Percentiles rank a stretch among this genome's conserved stretches.
phyloP scores from a whole-genome alignment of 2,113 vertebrate genomes.

The Perca fluviatilis region DNA sequence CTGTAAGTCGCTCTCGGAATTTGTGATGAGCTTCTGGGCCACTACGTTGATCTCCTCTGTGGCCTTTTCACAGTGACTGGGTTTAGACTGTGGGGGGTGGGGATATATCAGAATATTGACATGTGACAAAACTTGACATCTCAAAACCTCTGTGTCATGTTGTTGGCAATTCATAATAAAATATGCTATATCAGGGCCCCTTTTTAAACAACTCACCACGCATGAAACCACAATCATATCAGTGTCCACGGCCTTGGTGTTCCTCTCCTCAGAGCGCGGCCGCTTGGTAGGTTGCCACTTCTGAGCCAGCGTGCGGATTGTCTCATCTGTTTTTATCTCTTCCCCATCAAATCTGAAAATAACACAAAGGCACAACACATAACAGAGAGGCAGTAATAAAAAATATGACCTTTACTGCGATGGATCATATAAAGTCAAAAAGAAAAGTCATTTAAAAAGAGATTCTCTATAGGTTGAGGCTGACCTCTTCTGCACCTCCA shows the following conservation, averaged over 20 bases:
- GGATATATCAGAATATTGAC: not conserved
- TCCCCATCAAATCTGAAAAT: slow-evolving; percentile 92
- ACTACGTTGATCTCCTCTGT: slow-evolving; percentile 92
- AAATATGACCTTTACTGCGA: not conserved
- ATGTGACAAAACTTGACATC: not conserved
- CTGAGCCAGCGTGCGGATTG: slow-evolving; percentile 92
- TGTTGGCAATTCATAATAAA: not conserved
- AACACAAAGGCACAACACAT: not conserved
- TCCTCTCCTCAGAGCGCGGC: slow-evolving; percentile 89
- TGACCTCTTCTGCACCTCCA: slow-evolving; percentile 96
- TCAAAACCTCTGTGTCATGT: not conserved
- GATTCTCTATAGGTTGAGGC: not conserved
- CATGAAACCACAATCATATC: slow-evolving; percentile 96
- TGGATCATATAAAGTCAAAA: not conserved
- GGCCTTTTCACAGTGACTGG: slow-evolving; percentile 90
- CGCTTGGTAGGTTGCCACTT: slow-evolving; percentile 93
- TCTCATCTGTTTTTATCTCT: slow-evolving; percentile 93
- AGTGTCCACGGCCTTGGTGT: slow-evolving; percentile 93
- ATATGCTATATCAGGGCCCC: not conserved
- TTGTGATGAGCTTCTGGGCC: slow-evolving; percentile 96
- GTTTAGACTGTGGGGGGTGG: slow-evolving; percentile 86
- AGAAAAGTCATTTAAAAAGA: not conserved
- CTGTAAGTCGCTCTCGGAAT: slow-evolving; percentile 94
- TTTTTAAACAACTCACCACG: slow-evolving; percentile 81
- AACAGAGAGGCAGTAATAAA: not conserved